Conservation (phyloP, 2,797 vertebrate species). For the Ctenopoma multispine region DNA sequence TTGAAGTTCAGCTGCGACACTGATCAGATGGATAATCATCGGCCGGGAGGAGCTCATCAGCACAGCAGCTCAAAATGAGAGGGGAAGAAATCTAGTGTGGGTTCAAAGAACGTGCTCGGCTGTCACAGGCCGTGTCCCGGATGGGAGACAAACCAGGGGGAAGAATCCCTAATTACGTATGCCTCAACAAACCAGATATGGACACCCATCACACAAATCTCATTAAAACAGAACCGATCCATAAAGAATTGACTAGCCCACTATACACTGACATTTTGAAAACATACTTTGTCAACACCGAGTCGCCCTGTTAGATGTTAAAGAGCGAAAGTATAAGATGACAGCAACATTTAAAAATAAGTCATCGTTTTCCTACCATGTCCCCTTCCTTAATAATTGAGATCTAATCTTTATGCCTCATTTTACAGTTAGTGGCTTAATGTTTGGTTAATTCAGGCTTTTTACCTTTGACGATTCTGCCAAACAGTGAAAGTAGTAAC, state of each 20-base stretch:
- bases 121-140: conserved; percentile 39
- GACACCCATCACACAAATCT: conserved; percentile 35
- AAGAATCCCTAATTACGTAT: conserved; percentile 34
- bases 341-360: no score
- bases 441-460: no score
- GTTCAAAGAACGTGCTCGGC: conserved; percentile 38
- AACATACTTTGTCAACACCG: not conserved
- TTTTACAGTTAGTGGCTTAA: no score
- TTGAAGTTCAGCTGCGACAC: conserved; percentile 19
- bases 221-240: conserved; percentile 40
- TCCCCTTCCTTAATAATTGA: no score
- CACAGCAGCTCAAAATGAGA: conserved; percentile 11
- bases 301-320: not conserved
- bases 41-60: conserved; percentile 42
- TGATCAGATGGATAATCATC: conserved; percentile 56
- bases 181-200: conserved; percentile 17
- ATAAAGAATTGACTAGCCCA: conserved; percentile 13
- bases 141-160: conserved; percentile 10
- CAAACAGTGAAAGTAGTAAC: no score
- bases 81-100: not conserved
- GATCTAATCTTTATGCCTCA: no score
- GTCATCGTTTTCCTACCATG: no score
- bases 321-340: not conserved
- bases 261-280: not conserved
- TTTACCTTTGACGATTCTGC: no score